phyloP scores from a whole-genome alignment of 2,113 vertebrate genomes.

The Podilymbus podiceps region DNA sequence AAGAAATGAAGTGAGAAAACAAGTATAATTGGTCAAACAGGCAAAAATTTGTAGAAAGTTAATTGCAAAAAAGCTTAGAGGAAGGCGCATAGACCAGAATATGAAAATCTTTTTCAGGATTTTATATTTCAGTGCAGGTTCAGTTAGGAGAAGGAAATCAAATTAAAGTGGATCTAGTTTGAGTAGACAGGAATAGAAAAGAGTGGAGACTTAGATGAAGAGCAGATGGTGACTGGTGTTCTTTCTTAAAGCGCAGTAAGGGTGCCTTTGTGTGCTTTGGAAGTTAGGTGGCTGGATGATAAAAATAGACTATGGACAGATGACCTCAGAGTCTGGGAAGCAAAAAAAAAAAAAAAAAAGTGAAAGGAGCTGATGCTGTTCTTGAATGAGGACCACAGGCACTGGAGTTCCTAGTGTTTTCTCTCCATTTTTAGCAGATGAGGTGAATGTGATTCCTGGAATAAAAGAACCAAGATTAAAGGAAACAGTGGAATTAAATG shows the following conservation, averaged over 20 bases:
- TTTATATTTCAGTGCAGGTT: not conserved
- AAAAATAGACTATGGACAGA: conserved; percentile 26
- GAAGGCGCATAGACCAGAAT: not conserved
- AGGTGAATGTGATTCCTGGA: not conserved
- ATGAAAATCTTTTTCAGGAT: not conserved
- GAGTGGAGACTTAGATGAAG: not conserved
- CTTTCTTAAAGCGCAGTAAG: not conserved
- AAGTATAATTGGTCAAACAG: not conserved
- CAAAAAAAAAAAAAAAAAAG: not conserved
- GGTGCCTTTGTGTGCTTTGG: not conserved
- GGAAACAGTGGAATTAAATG: not conserved
- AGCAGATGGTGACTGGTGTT: not conserved
- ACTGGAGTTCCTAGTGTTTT: not conserved
- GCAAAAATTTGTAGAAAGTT: not conserved
- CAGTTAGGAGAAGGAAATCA: not conserved
- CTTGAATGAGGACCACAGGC: not conserved
- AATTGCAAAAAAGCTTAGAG: not conserved
- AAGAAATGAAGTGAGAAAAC: not conserved
- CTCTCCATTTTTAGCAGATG: not conserved
- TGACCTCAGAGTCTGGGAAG: conserved; percentile 57
- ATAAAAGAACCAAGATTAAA: not conserved
- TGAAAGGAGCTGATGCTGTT: not conserved
- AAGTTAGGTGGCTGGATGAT: not conserved
- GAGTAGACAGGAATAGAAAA: not conserved
- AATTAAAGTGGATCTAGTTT: not conserved